These are phyloP conservation scores for Rafetus swinhoei DNA, from an alignment of 2,113 vertebrate species.

Conservation along the genomic window DNA sequence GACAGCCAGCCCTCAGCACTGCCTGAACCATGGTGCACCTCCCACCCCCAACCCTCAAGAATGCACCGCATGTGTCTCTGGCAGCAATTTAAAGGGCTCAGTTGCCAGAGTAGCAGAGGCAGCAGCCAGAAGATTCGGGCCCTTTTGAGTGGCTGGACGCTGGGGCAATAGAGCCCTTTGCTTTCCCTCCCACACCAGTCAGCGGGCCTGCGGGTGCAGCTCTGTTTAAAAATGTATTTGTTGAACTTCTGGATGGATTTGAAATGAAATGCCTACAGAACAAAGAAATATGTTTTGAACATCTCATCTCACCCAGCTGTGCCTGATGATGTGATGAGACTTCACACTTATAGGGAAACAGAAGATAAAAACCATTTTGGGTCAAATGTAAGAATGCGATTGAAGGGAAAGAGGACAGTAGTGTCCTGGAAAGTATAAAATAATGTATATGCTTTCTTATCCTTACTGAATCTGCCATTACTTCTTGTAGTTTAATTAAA, in stretches of 20 bases:
- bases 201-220: not conserved
- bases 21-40: too few species aligned
- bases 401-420: not conserved
- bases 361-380: not conserved
- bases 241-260: not conserved
- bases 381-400: not conserved
- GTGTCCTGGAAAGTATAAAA: not conserved
- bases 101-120: too few species aligned
- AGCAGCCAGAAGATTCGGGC: too few species aligned
- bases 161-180: too few species aligned
- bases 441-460: not conserved
- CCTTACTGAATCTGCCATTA: not conserved
- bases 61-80: too few species aligned
- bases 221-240: accelerated
- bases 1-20: too few species aligned
- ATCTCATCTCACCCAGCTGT: not conserved
- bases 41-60: too few species aligned
- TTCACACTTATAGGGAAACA: not conserved
- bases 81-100: too few species aligned
- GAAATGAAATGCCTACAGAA: not conserved
- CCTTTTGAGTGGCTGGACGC: too few species aligned
- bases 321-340: not conserved
- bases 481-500: not conserved
- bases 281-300: not conserved
- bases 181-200: too few species aligned